Conservation (phyloP, 2,797 vertebrate genomes). For the Ctenochaetus hawaiiensis region DNA sequence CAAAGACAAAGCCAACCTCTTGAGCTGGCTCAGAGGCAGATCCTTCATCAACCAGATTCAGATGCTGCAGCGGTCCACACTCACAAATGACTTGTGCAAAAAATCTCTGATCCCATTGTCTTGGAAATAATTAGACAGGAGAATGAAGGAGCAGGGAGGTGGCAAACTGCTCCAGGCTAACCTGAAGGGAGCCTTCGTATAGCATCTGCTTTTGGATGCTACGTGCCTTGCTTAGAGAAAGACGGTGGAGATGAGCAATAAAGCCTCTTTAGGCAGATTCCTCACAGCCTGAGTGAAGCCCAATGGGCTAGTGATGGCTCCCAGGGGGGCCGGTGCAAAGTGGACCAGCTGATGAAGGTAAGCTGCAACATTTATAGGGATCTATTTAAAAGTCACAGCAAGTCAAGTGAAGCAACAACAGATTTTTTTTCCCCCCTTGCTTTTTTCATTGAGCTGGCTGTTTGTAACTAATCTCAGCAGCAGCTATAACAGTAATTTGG, state of each 20-base stretch:
- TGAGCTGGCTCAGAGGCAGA: conserved; percentile 25
- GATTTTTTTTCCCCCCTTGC: neutral
- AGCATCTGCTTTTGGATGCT: conserved; percentile 67
- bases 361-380: conserved; percentile 50
- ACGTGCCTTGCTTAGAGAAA: conserved; percentile 43
- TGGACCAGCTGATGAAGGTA: conserved; percentile 51
- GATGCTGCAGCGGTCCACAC: conserved; percentile 47
- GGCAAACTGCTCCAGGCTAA: conserved; percentile 71
- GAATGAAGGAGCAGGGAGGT: conserved; percentile 48
- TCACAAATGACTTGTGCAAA: conserved; percentile 47
- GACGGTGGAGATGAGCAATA: conserved; percentile 60
- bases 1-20: conserved; percentile 41
- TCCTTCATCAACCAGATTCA: conserved; percentile 52
- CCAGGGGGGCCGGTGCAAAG: conserved; percentile 22
- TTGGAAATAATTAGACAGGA: conserved; percentile 71
- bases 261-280: conserved; percentile 60
- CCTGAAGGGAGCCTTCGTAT: conserved; percentile 59
- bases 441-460: conserved; percentile 8
- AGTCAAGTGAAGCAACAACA: conserved; percentile 18
- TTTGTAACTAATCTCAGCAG: conserved; percentile 8
- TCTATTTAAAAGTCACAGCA: conserved; percentile 59
- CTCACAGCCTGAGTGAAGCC: conserved; percentile 62
- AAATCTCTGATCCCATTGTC: conserved; percentile 56
- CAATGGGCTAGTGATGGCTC: conserved; percentile 31
- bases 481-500: neutral